These are phyloP conservation scores for Neocloeon triangulifer DNA, from an alignment of 1,140 invertebrate species.

Conservation along the genomic window DNA sequence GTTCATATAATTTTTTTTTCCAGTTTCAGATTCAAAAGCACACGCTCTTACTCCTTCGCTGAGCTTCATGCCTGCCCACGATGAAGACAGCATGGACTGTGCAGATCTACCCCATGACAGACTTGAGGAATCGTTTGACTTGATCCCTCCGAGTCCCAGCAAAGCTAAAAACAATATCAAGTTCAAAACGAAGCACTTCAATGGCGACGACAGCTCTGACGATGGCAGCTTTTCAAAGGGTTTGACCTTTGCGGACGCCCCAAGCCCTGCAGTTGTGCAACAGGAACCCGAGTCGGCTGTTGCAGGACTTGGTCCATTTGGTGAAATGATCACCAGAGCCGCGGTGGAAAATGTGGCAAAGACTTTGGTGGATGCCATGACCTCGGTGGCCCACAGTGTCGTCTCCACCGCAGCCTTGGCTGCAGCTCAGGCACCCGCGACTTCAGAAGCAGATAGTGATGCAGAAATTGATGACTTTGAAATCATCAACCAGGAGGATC, in stretches of 20 bases:
- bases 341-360: too few species aligned
- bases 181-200: conserved; percentile 17
- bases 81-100: conserved; percentile 18
- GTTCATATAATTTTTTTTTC: too few species aligned
- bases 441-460: conserved; percentile 14
- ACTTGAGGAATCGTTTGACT: too few species aligned
- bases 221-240: too few species aligned
- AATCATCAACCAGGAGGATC: conserved; percentile 18
- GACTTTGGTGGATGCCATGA: too few species aligned
- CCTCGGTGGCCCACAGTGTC: too few species aligned
- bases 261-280: too few species aligned
- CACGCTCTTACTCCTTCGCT: conserved; percentile 17
- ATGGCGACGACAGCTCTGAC: conserved; percentile 16
- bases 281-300: too few species aligned
- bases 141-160: conserved; percentile 16
- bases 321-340: too few species aligned
- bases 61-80: conserved; percentile 20
- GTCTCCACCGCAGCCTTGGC: conserved; percentile 17
- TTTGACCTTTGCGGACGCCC: too few species aligned
- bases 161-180: conserved; percentile 16
- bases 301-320: too few species aligned
- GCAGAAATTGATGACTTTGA: conserved; percentile 21
- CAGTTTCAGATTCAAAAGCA: conserved; percentile 11
- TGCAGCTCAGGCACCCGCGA: conserved; percentile 12
- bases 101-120: conserved; percentile 17